A percentile compares a stretch with the other conserved stretches of the same genome.
Conservation (phyloP, 2,797 vertebrate species). For the Phylloscopus collybita region DNA sequence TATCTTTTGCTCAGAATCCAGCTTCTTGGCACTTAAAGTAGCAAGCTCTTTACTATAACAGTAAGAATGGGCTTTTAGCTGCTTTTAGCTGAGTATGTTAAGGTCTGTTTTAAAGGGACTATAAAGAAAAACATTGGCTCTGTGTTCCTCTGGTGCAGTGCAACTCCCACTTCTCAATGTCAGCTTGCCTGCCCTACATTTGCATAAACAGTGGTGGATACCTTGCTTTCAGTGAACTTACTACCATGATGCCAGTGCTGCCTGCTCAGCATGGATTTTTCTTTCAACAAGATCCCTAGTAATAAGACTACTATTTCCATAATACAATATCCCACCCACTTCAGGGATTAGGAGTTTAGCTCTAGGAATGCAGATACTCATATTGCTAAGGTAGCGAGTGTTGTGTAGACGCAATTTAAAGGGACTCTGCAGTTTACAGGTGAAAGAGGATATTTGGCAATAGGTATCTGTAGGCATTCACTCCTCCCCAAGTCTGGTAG, state of each 20-base stretch:
- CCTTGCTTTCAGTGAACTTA: background rate
- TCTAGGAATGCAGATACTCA: background rate
- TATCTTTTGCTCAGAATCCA: background rate
- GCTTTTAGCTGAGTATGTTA: background rate
- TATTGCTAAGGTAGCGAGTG: background rate
- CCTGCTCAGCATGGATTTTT: background rate
- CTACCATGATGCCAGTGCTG: background rate
- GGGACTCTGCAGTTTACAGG: background rate
- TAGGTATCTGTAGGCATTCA: background rate
- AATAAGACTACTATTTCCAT: background rate
- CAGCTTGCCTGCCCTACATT: background rate
- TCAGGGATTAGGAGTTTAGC: background rate
- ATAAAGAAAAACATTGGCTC: background rate
- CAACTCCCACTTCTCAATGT: background rate
- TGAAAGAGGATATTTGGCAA: background rate
- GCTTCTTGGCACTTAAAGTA: background rate
- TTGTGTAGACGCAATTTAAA: background rate
- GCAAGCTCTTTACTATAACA: background rate
- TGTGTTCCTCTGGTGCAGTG: fast-evolving
- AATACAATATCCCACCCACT: background rate
- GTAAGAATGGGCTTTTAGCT: background rate
- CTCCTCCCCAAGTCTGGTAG: background rate
- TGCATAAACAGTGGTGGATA: background rate
- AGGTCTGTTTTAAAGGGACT: background rate
- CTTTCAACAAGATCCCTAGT: background rate